Evolutionary conservation across 2,113 vertebrate genomes (phyloP).

Genomic region (Poeciliopsis occidentalis): DNA sequence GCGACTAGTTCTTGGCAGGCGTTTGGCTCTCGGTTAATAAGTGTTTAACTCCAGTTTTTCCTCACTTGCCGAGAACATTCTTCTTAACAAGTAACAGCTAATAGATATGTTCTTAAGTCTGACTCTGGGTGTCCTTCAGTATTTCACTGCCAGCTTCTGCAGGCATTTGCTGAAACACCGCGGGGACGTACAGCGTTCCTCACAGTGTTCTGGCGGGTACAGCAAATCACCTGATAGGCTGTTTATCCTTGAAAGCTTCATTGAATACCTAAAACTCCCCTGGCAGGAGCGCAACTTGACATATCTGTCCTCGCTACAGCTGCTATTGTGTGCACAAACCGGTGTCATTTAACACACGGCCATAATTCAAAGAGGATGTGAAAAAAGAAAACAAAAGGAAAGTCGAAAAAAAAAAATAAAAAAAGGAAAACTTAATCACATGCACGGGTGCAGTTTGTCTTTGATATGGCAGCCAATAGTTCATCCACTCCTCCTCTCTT

Average conservation of each 20-base stretch:
- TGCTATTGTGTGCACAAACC: conserved; percentile 55
- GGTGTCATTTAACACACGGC: conserved; percentile 40
- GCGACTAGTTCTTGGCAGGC: background rate
- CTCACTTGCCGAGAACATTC: conserved; percentile 19
- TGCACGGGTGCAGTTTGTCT: conserved; percentile 36
- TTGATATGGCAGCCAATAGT: conserved; percentile 45
- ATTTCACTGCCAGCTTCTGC: conserved; percentile 28
- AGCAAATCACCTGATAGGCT: conserved; percentile 73
- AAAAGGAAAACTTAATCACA: conserved; percentile 30
- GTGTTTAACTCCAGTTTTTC: background rate
- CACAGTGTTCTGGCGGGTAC: conserved; percentile 36
- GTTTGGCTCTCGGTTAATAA: background rate
- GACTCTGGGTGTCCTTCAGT: conserved; percentile 50
- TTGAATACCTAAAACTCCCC: conserved; percentile 62
- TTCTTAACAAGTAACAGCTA: conserved; percentile 2
- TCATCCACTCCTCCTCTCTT: conserved; percentile 14
- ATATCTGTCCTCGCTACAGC: conserved; percentile 66
- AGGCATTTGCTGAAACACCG: conserved; percentile 55
- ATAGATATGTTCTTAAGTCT: conserved; percentile 31
- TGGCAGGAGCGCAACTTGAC: conserved; percentile 62
- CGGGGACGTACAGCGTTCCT: conserved; percentile 52
- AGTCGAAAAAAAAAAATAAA: background rate
- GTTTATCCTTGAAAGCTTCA: conserved; percentile 72
- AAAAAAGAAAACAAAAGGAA: background rate
- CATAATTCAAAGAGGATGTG: conserved; percentile 37